Percentiles rank a stretch among this genome's conserved stretches.
phyloP scores from a whole-genome alignment of 2,113 vertebrate genomes.

The Acinonyx jubatus region DNA sequence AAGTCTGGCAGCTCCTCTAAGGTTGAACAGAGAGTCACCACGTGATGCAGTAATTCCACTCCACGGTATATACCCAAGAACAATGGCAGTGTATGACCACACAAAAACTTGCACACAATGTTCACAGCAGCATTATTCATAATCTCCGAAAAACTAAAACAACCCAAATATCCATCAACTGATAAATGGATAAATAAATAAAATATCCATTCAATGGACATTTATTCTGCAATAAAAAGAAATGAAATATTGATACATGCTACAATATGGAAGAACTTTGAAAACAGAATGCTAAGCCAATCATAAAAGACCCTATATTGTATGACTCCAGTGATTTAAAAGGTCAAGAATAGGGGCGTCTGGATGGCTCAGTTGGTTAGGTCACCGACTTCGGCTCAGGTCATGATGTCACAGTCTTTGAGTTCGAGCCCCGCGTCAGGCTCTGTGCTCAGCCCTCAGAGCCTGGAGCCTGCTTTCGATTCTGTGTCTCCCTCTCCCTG shows the following conservation, averaged over 20 bases:
- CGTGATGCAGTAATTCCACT: not conserved
- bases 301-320: not conserved
- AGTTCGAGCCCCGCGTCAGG: too few relatives aligned
- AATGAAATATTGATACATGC: not conserved
- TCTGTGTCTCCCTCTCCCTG: too few relatives aligned
- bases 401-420: too few relatives aligned
- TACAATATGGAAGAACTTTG: not conserved
- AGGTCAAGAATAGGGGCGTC: not conserved
- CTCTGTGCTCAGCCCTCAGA: too few relatives aligned
- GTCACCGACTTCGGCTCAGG: too few relatives aligned
- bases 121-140: not conserved
- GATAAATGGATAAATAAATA: not conserved
- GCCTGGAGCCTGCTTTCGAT: too few relatives aligned
- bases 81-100: not conserved
- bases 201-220: conserved; percentile 16
- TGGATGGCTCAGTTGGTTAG: too few relatives aligned
- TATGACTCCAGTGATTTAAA: not conserved
- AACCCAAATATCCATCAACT: conserved; percentile 7
- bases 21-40: conserved; percentile 7
- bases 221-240: conserved; percentile 29
- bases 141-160: not conserved
- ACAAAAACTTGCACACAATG: not conserved
- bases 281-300: conserved; percentile 31
- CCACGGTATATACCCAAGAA: not conserved
- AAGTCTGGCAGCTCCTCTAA: not conserved